Evolutionary conservation across 2,113 vertebrate species (phyloP), one percentile per base, ranked within the genome.

Genomic region (Corythaeola cristata): DNA sequence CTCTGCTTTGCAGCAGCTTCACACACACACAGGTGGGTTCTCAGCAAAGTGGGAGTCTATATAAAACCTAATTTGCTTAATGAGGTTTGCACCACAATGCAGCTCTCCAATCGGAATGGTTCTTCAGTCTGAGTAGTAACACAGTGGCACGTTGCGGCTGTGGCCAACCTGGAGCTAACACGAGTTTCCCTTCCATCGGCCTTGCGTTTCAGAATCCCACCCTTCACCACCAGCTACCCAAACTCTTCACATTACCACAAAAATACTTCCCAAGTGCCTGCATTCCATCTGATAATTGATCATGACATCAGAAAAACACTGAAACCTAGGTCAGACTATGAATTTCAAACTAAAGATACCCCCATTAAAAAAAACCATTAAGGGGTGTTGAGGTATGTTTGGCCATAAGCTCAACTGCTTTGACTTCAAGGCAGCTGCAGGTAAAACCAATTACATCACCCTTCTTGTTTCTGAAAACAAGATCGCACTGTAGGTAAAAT

Each of bases 61-160:
- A 21, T 22, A 45, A 55, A 89, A 50, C 56, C 37, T 50, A 5
- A 39, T 14, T 55, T 63, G 32, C 66, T 37, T 33, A 24, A 50
- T 20, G 11, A 75, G 50, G 50, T 49, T 69, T 81, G 59, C 68
- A 47, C 24, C 41, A n/a, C 39, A 50, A 37, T 2, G 16, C 2
- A 4, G 4, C 18, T 32, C 49, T 33, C 22, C 39, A 8, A 1
- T 0, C 32, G 37, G 32, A 68, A n/a, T 1, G 2, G 37, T 22
- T 72, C 79, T 74, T 69, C 0, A 0, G 27, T 47, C 44, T 26
- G 53, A 69, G 28, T 3, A 72, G 35, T 22, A 47, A 53, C 8
- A 2, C 44, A 44, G 71, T 56, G 82, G 53, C 30, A 35, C 44
- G 35, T 1, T 35, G 52, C 64, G 71, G 67, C 80, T 62, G 50